Evolutionary conservation across 2,797 vertebrate genomes (phyloP).

Genomic region (Urosaurus nigricauda): DNA sequence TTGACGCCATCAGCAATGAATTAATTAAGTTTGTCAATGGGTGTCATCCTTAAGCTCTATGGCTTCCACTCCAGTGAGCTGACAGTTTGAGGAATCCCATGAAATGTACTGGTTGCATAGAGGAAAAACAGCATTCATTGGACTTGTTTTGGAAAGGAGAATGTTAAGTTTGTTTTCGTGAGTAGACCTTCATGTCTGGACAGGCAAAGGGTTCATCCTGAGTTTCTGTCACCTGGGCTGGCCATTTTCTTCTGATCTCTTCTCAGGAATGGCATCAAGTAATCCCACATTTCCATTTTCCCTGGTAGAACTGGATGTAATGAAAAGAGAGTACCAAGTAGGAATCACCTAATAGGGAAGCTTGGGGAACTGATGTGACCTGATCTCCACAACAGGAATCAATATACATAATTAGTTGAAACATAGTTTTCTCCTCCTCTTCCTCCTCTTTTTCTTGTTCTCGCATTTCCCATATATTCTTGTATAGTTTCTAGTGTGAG

Average conservation of each 20-base stretch:
- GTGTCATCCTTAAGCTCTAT: not conserved
- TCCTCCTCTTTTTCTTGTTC: not conserved
- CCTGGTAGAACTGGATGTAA: too few species aligned
- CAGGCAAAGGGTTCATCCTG: not conserved
- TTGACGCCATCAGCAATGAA: constrained; percentile 1
- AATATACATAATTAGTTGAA: not conserved
- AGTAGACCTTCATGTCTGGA: constrained; percentile 7
- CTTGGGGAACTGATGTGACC: not conserved
- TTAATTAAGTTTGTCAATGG: not conserved
- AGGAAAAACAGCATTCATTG: not conserved
- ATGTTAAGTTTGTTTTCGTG: not conserved
- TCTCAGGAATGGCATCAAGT: not conserved
- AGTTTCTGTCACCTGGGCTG: not conserved
- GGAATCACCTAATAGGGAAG: not conserved
- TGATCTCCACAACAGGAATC: not conserved
- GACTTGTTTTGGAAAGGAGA: not conserved
- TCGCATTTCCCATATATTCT: not conserved
- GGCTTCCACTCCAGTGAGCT: not conserved
- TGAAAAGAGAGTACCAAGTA: not conserved
- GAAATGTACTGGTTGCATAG: not conserved
- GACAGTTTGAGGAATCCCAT: not conserved
- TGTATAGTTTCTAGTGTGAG: not conserved
- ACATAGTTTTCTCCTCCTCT: not conserved
- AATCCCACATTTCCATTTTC: not conserved
- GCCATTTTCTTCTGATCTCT: not conserved